These are phyloP conservation scores for Callorhinus ursinus DNA, from an alignment of 2,113 vertebrate genomes.

Conservation along the genomic window DNA sequence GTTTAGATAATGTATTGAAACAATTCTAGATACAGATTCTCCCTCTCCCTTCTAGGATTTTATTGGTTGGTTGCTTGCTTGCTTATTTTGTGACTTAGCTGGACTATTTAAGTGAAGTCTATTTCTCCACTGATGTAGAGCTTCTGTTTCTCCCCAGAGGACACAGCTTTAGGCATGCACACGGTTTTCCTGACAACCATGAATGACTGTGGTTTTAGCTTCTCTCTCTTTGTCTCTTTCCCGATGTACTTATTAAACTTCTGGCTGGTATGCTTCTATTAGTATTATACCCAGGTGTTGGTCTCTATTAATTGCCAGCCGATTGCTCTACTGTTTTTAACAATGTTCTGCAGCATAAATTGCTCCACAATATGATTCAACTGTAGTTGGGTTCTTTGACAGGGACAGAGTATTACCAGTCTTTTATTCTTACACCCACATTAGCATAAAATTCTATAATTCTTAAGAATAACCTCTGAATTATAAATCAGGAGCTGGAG, in stretches of 20 bases:
- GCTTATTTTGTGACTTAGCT: neutral
- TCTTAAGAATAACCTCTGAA: neutral
- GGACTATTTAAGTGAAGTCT: neutral
- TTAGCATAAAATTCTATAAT: too few species aligned
- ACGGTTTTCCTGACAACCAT: neutral
- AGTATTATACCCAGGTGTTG: conserved; percentile 5
- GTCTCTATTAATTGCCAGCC: neutral
- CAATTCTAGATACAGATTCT: neutral
- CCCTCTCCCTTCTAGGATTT: neutral
- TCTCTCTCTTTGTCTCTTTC: neutral
- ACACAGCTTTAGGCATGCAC: neutral
- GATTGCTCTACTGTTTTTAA: neutral
- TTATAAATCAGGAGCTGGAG: neutral
- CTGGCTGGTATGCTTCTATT: neutral
- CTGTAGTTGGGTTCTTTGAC: neutral
- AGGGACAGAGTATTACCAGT: neutral
- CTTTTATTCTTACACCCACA: neutral
- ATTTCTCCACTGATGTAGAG: neutral
- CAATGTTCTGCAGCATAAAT: neutral
- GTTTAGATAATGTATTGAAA: conserved; percentile 27
- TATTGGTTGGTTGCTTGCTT: neutral
- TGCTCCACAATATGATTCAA: neutral
- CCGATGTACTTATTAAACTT: neutral
- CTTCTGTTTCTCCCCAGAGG: neutral
- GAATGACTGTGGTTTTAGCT: neutral